Conservation (phyloP, 1,140 invertebrate species). For the Heliconius himera region DNA sequence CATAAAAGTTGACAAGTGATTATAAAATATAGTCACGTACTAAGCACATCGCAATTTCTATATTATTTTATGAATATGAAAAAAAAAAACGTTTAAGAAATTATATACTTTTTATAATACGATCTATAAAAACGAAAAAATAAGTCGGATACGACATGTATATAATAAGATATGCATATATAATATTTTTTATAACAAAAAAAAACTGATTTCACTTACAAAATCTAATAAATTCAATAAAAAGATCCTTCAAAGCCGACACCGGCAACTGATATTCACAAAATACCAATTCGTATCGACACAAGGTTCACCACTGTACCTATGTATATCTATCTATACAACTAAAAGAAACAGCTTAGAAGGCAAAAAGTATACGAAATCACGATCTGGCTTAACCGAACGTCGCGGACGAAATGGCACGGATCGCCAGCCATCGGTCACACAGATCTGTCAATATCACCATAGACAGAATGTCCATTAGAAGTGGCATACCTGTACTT, state of each 20-base stretch:
- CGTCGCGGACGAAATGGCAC: conserved; percentile 46
- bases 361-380: neutral
- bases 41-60: conserved; percentile 2
- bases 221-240: neutral
- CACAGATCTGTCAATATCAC: conserved; percentile 46
- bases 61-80: neutral
- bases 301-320: neutral
- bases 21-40: conserved; percentile 8
- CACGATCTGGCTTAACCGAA: conserved; percentile 47
- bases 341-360: too few species aligned
- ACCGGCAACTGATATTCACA: neutral
- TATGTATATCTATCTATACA: too few species aligned
- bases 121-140: too few species aligned
- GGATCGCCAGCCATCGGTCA: conserved; percentile 51
- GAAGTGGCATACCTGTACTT: neutral
- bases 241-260: neutral
- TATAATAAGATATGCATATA: too few species aligned
- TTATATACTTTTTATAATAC: too few species aligned
- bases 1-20: conserved; percentile 17
- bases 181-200: neutral
- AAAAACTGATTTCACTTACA: neutral
- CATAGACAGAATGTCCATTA: neutral
- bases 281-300: conserved; percentile 7
- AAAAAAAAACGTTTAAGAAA: too few species aligned
- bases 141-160: too few species aligned